phyloP scores from a whole-genome alignment of 64 coral and sea anemone genomes.

The Orbicella faveolata region DNA sequence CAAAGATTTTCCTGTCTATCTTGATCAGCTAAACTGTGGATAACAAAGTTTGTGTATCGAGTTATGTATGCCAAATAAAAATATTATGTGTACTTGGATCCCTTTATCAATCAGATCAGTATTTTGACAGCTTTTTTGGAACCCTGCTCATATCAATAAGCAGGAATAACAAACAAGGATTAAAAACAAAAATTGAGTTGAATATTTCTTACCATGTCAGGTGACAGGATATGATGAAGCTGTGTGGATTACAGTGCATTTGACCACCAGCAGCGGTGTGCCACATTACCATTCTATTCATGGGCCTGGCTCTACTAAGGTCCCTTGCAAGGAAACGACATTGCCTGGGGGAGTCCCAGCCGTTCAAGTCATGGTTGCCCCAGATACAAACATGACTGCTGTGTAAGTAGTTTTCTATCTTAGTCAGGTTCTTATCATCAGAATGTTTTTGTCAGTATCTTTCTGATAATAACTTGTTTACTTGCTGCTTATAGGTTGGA shows the following conservation, averaged over 20 bases:
- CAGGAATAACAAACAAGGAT: no score
- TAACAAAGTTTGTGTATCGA: no score
- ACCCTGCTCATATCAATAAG: no score
- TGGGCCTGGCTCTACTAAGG: slow-evolving; percentile 98
- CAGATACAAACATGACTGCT: slow-evolving; percentile 95
- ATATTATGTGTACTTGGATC: no score
- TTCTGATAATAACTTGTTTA: not conserved
- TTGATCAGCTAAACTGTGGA: no score
- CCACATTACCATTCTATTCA: slow-evolving; percentile 96
- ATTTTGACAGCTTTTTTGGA: no score
- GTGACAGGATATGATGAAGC: slow-evolving; percentile 79
- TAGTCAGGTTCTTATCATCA: not conserved
- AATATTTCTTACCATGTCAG: slow-evolving; percentile 43
- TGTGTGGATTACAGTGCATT: slow-evolving; percentile 93
- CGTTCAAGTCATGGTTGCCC: slow-evolving; percentile 90
- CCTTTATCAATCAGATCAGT: no score
- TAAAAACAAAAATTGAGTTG: not conserved
- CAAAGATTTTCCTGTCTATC: no score
- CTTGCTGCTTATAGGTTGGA: slow-evolving; percentile 61
- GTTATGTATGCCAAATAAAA: no score
- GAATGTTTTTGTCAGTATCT: no score
- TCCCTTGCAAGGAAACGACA: slow-evolving; percentile 88
- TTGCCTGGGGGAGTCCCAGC: slow-evolving; percentile 82
- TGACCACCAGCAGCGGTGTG: slow-evolving; percentile 83
- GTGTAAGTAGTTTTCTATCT: slow-evolving; percentile 64